Base-by-base conservation (phyloP, 2,888 invertebrate species). In the Andrena praecox region DNA sequence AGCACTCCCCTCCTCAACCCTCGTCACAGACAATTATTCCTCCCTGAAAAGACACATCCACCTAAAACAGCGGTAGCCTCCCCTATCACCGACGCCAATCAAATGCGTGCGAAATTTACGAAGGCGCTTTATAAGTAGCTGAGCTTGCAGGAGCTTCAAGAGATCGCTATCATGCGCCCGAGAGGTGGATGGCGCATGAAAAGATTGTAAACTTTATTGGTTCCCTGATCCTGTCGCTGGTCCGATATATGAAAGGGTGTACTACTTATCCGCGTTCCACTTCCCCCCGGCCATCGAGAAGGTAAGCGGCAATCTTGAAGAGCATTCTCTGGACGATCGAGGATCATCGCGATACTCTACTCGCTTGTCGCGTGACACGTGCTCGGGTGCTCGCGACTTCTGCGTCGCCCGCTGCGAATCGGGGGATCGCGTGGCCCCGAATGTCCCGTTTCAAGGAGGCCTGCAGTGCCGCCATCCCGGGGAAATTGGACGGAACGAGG, bases 401-500 rank as follows among this genome's bases (percentile, higher is more conserved):
- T 62, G 72, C 42, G 33, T 77, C 20, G 16, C 60, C 60, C 67
- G 62, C 35, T 31, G 77, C 72, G 66, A 67, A 52, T 72, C 64
- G 66, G 56, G 54, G 54, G 70, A 70, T 60, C 70, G 42, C 29
- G 12, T 59, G 20, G 10, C 60, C 29, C 12, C 24, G 70, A 48
- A 48, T 31, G 48, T 29, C 31, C 31, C 54, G 63, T 67, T 69
- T 48, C 68, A 63, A 71, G 42, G 35, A 59, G 66, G 48, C 29
- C 50, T 52, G 29, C 63, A 56, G 16, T 56, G 42, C 48, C 64
- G 16, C 74, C 63, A 69, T 82, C 63, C 42, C 54, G 63, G 20
- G 74, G 77, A 84, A 84, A 84, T 84, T 84, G 83, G 82, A 84
- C 68, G 82, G 70, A 77, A 82, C 82, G 72, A 68, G 82, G 69